Evolutionary conservation across 2,888 invertebrate species (phyloP), one percentile per base, ranked within the genome.

Genomic region (Hoplodrina blanda): DNA sequence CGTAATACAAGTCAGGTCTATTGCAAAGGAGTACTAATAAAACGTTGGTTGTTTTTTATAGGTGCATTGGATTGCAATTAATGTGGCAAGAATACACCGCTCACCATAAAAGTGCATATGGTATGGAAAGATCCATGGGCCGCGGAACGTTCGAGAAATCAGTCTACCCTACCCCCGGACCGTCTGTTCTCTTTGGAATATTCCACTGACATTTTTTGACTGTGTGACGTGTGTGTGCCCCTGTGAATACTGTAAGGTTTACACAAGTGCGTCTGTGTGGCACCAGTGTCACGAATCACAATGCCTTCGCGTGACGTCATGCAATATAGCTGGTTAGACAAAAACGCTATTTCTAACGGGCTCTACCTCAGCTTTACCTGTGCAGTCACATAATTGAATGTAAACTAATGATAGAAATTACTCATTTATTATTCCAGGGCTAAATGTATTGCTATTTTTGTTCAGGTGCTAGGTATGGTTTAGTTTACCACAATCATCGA

Each of bases 131-230:
- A 54, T 63, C 11, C 30, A 63, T 59, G 79, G 90, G 91, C 25
- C 50, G 55, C 53, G 78, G 91, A 92, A 91, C 85, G 81, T 92
- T 92, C 93, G 91, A 94, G 93, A 94, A 86, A 75, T 73, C 82
- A 81, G 81, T 84, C 80, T 81, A 79, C 79, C 85, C 79, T 81
- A 78, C 78, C 85, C 81, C 80, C 84, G 80, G 81, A 78, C 78
- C 77, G 82, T 73, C 76, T 76, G 82, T 75, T 81, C 78, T 73
- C 82, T 84, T 87, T 88, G 87, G 94, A 92, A 91, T 92, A 93
- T 94, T 94, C 94, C 94, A 91, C 88, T 91, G 90, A 85, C 88
- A 87, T 90, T 93, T 93, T 91, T 88, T 89, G 50, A 89, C 87
- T 86, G 85, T 72, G 78, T 85, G 78, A 85, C 81, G 82, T 84